Base-by-base conservation (phyloP, 1,140 invertebrate genomes). In the Scaptomyza montana region DNA sequence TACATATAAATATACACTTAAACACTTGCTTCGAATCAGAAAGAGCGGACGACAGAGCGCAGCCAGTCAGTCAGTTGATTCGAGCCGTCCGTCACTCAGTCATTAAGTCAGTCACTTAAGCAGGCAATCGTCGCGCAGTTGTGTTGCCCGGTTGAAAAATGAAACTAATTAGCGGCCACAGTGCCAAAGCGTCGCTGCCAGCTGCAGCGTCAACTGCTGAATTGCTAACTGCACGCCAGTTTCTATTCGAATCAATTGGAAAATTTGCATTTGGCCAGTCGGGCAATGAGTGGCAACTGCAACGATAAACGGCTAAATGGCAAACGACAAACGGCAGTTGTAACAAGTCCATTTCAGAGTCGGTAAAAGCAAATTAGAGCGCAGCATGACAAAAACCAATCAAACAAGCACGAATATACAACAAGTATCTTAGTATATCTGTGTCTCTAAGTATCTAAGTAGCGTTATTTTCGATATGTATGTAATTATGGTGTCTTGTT, bases 231-330 rank as follows among this genome's bases (percentile, higher is more conserved):
- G 54, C 73, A 59, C 47, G 53, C 62, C 75, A 53, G 60, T 82
- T 68, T 70, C 79, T 84, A 89, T 68, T 80, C 66, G 73, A 89
- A 89, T 89, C 84, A 89, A 89, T 89, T 87, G 77, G 76, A 64
- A 77, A 89, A 89, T 89, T 89, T 89, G 85, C 84, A 89, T 87
- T 89, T 87, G 66, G 63, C 69, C 49, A 60, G 53, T 25, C 41
- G 59, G 55, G 46, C 51, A 63, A 49, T 25, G 21, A 25, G 21
- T 25, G 21, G 21, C 21, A 25, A 25, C 21, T 25, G 19, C 30
- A 13, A 60, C 62, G 74, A 69, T 25, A 25, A 55, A 57, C 67
- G 39, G 45, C 50, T 55, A 45, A 50, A 19, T 36, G 59, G 59
- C 69, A 74, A 57, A 70, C 65, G 51, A 47, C 54, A 61, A 25